phyloP scores from a whole-genome alignment of 1,140 invertebrate species.

The Drosophila sp. region DNA sequence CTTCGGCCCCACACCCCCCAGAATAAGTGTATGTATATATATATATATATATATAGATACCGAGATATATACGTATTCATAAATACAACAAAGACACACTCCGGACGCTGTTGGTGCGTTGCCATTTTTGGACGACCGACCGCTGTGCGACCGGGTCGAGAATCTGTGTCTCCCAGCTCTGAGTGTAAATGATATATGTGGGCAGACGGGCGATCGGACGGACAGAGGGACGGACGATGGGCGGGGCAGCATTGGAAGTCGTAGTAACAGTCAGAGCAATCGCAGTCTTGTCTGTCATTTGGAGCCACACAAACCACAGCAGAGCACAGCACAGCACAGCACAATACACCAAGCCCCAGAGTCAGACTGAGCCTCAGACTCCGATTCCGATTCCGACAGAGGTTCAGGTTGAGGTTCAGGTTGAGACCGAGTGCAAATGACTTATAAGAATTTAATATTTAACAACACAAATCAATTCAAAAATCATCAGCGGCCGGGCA shows the following conservation, averaged over 20 bases:
- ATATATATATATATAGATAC: not conserved
- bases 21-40: no score
- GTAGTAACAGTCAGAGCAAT: conserved; percentile 7
- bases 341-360: conserved; percentile 6
- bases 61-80: conserved; percentile 30
- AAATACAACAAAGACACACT: conserved; percentile 50
- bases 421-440: conserved; percentile 73
- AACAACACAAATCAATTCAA: conserved; percentile 84
- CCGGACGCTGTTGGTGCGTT: conserved; percentile 48
- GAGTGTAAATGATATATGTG: conserved; percentile 82
- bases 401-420: not conserved
- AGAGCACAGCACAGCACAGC: conserved; percentile 8
- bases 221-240: no score
- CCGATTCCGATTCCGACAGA: not conserved
- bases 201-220: conserved; percentile 25
- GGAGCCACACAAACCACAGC: conserved; percentile 56
- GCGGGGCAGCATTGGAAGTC: conserved; percentile 2
- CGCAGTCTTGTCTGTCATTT: conserved; percentile 74
- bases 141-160: conserved; percentile 65
- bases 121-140: conserved; percentile 77
- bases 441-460: conserved; percentile 84
- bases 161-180: conserved; percentile 45
- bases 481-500: conserved; percentile 70
- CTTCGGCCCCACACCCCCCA: conserved; percentile 20
- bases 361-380: not conserved